A percentile compares a stretch with the other conserved stretches of the same genome.
phyloP scores from a whole-genome alignment of 2,113 vertebrate species.

The Sceloporus tristichus region DNA sequence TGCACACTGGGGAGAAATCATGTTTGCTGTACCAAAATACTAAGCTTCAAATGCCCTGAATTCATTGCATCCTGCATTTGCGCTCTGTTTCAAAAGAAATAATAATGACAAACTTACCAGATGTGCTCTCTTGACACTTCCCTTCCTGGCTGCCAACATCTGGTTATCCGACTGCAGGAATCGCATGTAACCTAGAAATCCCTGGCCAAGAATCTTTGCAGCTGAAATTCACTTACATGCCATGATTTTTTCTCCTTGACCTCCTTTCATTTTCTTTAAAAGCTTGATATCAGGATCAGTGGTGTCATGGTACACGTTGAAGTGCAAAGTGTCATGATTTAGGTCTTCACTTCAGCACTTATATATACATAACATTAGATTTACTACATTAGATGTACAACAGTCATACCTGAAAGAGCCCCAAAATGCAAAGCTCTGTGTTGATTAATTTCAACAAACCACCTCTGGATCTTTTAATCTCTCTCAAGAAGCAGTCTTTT shows the following conservation, averaged over 20 bases:
- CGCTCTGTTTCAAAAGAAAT: conserved; percentile 47
- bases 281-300: background rate
- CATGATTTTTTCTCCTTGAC: too few species aligned
- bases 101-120: conserved; percentile 66
- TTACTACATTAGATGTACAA: too few species aligned
- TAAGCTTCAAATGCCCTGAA: background rate
- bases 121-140: conserved; percentile 65
- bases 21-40: conserved; percentile 57
- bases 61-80: conserved; percentile 61
- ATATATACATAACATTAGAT: too few species aligned
- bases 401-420: too few species aligned
- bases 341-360: too few species aligned
- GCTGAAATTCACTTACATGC: conserved; percentile 15
- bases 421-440: too few species aligned
- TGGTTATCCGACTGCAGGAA: conserved; percentile 65
- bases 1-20: conserved; percentile 41
- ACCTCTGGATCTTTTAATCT: too few species aligned
- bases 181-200: conserved; percentile 25
- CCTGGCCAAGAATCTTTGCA: conserved; percentile 51
- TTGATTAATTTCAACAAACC: too few species aligned
- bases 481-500: too few species aligned
- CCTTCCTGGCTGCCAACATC: conserved; percentile 62
- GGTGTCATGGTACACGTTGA: background rate
- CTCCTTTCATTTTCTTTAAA: background rate
- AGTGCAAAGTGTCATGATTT: too few species aligned